Conservation (phyloP, 2,888 invertebrate species). For the Drosophila suboccidentalis region DNA sequence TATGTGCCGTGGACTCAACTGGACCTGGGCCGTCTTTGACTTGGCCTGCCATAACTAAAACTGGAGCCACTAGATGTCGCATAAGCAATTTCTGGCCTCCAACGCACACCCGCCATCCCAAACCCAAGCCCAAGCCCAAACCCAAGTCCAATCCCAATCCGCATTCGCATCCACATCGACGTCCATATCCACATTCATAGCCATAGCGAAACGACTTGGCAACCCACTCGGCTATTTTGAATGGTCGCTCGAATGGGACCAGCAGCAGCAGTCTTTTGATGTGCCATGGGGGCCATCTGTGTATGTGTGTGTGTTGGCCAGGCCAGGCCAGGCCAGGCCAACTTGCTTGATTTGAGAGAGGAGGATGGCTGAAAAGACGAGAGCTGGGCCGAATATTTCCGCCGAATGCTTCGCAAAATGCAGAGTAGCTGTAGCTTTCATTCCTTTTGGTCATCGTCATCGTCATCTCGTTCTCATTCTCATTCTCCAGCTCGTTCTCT, state of each 20-base stretch:
- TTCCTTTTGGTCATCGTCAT: slow-evolving; percentile 78
- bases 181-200: slow-evolving; percentile 29
- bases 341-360: not conserved
- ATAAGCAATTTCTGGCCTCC: slow-evolving; percentile 78
- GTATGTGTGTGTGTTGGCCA: slow-evolving; percentile 22
- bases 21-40: slow-evolving; percentile 61
- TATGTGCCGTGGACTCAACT: slow-evolving; percentile 47
- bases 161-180: not conserved
- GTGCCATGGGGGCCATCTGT: slow-evolving; percentile 54
- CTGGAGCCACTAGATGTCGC: slow-evolving; percentile 80
- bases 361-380: slow-evolving; percentile 68
- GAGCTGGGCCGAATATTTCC: slow-evolving; percentile 77
- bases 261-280: slow-evolving; percentile 73
- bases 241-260: slow-evolving; percentile 55
- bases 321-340: no score
- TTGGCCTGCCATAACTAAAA: slow-evolving; percentile 70
- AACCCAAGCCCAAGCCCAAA: no score
- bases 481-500: slow-evolving; percentile 12
- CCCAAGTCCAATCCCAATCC: not conserved
- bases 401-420: slow-evolving; percentile 79
- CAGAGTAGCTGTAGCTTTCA: slow-evolving; percentile 69
- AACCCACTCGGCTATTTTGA: slow-evolving; percentile 51
- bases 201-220: no score
- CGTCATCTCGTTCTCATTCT: slow-evolving; percentile 48
- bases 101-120: slow-evolving; percentile 18